Conservation (phyloP, 2,113 vertebrate species). For the Sterna hirundo region DNA sequence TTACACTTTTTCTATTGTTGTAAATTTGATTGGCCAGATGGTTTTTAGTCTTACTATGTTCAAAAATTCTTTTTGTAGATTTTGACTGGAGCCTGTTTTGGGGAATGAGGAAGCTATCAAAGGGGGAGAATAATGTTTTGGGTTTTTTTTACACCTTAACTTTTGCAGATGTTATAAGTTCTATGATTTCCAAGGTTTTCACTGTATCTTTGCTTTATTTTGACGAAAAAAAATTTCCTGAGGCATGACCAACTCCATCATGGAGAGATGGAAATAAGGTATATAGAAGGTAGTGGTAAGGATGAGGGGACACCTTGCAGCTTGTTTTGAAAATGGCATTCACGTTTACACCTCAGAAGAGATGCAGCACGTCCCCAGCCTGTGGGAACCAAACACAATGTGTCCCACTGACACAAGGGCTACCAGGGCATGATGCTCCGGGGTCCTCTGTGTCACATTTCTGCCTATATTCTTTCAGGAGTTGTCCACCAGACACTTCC, state of each 20-base stretch:
- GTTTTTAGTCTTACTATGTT: constrained; percentile 70
- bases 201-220: constrained; percentile 37
- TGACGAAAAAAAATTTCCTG: not conserved
- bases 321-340: not conserved
- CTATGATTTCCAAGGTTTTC: constrained; percentile 52
- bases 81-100: constrained; percentile 44
- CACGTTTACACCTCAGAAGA: not conserved
- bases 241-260: not conserved
- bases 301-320: fast-evolving
- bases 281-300: not conserved
- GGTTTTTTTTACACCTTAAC: constrained; percentile 7
- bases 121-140: constrained; percentile 24
- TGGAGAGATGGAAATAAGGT: not conserved
- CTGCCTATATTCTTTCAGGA: not conserved
- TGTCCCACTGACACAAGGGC: fast-evolving
- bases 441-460: no score
- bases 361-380: fast-evolving
- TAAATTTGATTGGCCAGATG: constrained; percentile 80
- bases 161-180: constrained; percentile 70
- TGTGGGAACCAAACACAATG: fast-evolving
- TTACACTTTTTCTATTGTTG: constrained; percentile 69
- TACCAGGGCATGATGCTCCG: not conserved
- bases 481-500: fast-evolving
- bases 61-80: constrained; percentile 61
- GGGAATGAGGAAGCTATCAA: constrained; percentile 61